Evolutionary conservation across 2,113 vertebrate species (phyloP), one percentile per base, ranked within the genome.

Genomic region (Ictalurus punctatus): DNA sequence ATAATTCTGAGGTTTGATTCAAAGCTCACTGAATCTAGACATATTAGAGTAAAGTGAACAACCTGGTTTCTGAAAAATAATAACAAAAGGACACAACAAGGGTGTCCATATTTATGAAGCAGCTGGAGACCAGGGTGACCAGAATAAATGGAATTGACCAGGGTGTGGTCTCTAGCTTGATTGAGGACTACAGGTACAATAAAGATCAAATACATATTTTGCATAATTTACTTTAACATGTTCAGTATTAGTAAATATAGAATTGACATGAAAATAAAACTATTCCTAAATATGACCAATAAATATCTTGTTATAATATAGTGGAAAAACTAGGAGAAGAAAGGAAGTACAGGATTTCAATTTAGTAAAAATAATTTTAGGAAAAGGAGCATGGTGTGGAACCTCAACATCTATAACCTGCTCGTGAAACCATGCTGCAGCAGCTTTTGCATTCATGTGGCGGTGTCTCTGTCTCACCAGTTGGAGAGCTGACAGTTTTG

Each of bases 401-500:
- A 92, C 93, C 94, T 95, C 93, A 94, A 93, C 92, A 94, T 93
- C 92, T 94, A 93, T 94, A 95, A 95, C 92, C 93, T 93, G 89
- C 65, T 93, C 58, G 93, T 94, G 94, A 94, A 95, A 95, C 92
- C 90, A 90, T 93, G 93, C 93, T 92, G 92, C 93, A 92, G 87
- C 91, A 88, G 92, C 91, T 89, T 79, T 90, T 94, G 95, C 94
- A 95, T 93, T 94, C 94, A 96, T 95, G 95, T 95, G 95, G 95
- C 95, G 94, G 92, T 92, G 88, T 93, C 94, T 96, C 94, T 91
- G 94, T 95, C 94, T 94, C 93, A 94, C 93, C 94, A 93, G 93
- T 94, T 94, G 94, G 95, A 93, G 91, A 95, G 93, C 94, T 93
- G 93, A 95, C 95, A 95, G 95, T 96, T 96, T 93, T 94, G 94